phyloP scores from a whole-genome alignment of 2,113 vertebrate species.

The Dissostichus mawsoni region DNA sequence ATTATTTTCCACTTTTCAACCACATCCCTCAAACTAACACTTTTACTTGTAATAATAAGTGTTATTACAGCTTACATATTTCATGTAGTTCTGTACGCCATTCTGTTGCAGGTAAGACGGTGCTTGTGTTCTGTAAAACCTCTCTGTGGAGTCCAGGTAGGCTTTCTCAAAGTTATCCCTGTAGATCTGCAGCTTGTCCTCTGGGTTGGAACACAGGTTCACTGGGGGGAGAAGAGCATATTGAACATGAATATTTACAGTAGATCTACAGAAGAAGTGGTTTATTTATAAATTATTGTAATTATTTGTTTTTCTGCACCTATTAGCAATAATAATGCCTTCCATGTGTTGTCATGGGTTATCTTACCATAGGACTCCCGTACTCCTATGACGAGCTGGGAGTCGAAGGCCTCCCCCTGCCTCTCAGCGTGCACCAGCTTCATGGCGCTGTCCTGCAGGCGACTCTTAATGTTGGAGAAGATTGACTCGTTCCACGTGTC shows the following conservation, averaged over 20 bases:
- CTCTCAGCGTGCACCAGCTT: constrained; percentile 96
- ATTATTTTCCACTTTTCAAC: too few species aligned
- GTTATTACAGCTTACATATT: constrained; percentile 87
- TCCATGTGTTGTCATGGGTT: too few species aligned
- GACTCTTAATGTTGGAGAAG: constrained; percentile 98
- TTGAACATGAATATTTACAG: background rate
- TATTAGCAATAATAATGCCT: too few species aligned
- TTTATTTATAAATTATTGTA: background rate
- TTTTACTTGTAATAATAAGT: too few species aligned
- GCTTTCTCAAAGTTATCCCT: constrained; percentile 99
- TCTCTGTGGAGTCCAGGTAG: constrained; percentile 97
- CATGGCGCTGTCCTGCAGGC: constrained; percentile 98
- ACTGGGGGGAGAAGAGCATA: constrained; percentile 77
- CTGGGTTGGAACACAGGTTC: constrained; percentile 97
- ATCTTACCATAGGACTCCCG: constrained; percentile 94
- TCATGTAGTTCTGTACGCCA: constrained; percentile 99
- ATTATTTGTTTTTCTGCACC: background rate
- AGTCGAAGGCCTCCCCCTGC: constrained; percentile 97
- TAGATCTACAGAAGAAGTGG: too few species aligned
- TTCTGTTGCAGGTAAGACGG: constrained; percentile 98
- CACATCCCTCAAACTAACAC: too few species aligned
- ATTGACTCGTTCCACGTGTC: constrained; percentile 99
- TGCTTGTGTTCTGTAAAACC: constrained; percentile 98
- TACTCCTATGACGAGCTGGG: constrained; percentile 96
- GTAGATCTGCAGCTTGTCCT: constrained; percentile 98